Percentiles rank a stretch among this genome's conserved stretches.
phyloP scores from a whole-genome alignment of 2,888 invertebrate genomes.

The Tyria jacobaeae region DNA sequence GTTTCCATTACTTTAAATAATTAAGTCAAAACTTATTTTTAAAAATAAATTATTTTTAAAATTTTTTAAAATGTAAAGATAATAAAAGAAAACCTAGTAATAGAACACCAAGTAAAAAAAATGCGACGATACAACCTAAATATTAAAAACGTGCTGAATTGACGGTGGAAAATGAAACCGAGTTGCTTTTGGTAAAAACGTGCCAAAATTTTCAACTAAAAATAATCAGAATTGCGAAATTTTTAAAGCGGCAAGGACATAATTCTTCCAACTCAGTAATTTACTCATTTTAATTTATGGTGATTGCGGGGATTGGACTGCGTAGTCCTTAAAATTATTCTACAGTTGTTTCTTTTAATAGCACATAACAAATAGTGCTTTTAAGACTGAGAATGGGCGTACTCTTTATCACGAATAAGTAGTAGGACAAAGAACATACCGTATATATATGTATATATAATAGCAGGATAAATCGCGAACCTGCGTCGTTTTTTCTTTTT shows the following conservation, averaged over 20 bases:
- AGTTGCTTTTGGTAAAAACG: slow-evolving; percentile 17
- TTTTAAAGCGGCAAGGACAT: slow-evolving; percentile 14
- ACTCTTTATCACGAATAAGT: no score
- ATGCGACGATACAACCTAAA: not conserved
- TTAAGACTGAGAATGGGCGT: no score
- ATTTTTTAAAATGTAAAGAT: not conserved
- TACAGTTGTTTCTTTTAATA: not conserved
- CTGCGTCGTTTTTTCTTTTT: no score
- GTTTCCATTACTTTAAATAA: no score
- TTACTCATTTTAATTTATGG: slow-evolving; percentile 26
- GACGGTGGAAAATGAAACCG: not conserved
- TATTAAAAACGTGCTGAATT: slow-evolving; percentile 8
- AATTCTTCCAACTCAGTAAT: slow-evolving; percentile 23
- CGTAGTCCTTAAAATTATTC: slow-evolving; percentile 17
- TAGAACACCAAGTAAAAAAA: not conserved
- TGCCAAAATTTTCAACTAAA: slow-evolving; percentile 16
- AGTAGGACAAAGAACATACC: no score
- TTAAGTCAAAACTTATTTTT: no score
- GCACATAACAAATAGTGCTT: no score
- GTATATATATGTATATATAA: no score
- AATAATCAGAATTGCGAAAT: slow-evolving; percentile 17
- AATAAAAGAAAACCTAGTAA: not conserved
- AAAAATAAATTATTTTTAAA: no score
- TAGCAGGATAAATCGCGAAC: no score
- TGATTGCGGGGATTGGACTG: slow-evolving; percentile 11